Percentiles rank a stretch among this genome's conserved stretches.
phyloP scores from a whole-genome alignment of 2,113 vertebrate species.

The Ancistrus triradiatus region DNA sequence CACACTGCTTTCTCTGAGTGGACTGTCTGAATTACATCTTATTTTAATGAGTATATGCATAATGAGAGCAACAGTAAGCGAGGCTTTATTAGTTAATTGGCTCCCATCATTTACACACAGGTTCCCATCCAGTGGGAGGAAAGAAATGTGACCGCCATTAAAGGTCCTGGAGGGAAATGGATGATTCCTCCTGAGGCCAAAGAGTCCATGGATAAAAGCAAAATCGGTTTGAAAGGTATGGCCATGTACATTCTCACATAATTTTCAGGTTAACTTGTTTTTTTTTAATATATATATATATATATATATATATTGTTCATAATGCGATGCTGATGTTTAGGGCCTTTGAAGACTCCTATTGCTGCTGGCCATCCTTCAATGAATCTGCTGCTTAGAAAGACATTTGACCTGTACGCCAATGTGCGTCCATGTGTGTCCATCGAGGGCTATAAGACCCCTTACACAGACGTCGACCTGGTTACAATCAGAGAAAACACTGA shows the following conservation, averaged over 20 bases:
- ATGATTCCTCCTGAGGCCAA: slow-evolving; percentile 93
- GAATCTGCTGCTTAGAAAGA: slow-evolving; percentile 90
- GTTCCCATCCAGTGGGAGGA: slow-evolving; percentile 91
- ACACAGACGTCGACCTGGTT: slow-evolving; percentile 83
- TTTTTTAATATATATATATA: too few relatives aligned
- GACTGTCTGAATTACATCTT: too few relatives aligned
- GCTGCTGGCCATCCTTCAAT: slow-evolving; percentile 94
- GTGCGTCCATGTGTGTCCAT: slow-evolving; percentile 92
- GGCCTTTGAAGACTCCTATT: slow-evolving; percentile 92
- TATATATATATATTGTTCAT: not conserved
- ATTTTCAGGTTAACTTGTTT: not conserved
- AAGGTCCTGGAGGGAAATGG: slow-evolving; percentile 87
- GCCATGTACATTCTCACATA: not conserved
- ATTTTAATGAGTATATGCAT: too few relatives aligned
- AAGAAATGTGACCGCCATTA: slow-evolving; percentile 83
- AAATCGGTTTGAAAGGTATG: slow-evolving; percentile 92
- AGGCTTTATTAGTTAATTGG: not conserved
- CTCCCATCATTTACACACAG: slow-evolving; percentile 55
- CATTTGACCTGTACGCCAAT: slow-evolving; percentile 94
- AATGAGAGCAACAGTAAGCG: too few relatives aligned
- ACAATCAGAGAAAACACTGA: slow-evolving; percentile 83
- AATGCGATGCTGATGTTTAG: slow-evolving; percentile 53
- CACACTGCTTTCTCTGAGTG: too few relatives aligned
- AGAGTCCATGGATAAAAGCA: slow-evolving; percentile 94
- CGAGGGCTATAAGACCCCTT: slow-evolving; percentile 91